phyloP scores from a whole-genome alignment of 2,113 vertebrate species.

The Actenoides hombroni region DNA sequence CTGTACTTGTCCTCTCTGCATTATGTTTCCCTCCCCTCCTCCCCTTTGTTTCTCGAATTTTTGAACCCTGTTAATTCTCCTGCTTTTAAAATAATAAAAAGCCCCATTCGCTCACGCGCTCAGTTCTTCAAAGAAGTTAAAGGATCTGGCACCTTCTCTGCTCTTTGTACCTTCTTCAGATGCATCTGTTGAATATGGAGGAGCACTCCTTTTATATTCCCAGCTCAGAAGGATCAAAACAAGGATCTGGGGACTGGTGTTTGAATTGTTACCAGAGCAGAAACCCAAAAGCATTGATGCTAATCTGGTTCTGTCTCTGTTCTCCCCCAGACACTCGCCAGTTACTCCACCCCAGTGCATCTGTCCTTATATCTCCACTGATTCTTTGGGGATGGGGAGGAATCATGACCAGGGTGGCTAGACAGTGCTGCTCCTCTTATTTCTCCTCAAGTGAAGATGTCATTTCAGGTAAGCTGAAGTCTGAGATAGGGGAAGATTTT shows the following conservation, averaged over 20 bases:
- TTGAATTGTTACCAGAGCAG: not conserved
- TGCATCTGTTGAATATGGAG: conserved; percentile 23
- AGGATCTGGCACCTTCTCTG: not conserved
- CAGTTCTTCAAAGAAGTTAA: not conserved
- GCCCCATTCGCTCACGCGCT: not conserved
- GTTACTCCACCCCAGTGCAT: not conserved
- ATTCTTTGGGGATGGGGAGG: not conserved
- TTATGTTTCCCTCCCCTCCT: not conserved
- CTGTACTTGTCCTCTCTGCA: too few species aligned
- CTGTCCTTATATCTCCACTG: not conserved
- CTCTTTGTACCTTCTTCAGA: not conserved
- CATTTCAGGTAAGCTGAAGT: not conserved
- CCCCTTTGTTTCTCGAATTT: not conserved
- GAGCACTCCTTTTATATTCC: not conserved
- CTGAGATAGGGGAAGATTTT: not conserved
- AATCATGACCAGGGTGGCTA: not conserved
- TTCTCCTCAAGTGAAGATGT: not conserved
- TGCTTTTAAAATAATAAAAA: not conserved
- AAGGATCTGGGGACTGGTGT: not conserved
- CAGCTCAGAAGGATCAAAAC: conserved; percentile 26
- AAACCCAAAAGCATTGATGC: not conserved
- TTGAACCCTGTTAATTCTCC: not conserved
- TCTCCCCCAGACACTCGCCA: not conserved
- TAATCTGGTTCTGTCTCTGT: not conserved
- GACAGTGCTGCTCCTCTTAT: not conserved